Evolutionary conservation across 30 jellyfish, hydroid and myxozoan species (phyloP).

Genomic region (Aurelia coerulea): DNA sequence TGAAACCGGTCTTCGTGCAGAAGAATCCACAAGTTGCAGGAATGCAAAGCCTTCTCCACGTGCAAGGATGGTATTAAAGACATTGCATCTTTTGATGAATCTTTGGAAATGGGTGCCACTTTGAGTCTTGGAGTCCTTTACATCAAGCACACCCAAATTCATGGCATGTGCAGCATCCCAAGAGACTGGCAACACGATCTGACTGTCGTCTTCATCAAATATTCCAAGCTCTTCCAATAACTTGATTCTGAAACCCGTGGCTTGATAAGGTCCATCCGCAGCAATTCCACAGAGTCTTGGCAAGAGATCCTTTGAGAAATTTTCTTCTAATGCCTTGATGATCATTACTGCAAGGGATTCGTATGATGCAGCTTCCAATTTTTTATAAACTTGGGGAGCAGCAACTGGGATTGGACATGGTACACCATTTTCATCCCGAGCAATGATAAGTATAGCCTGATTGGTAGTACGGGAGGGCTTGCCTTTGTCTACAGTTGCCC

Average conservation of each 20-base stretch:
- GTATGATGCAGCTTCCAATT: constrained; percentile 42
- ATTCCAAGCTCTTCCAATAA: constrained; percentile 36
- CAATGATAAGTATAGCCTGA: constrained; percentile 47
- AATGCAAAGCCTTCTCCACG: constrained; percentile 53
- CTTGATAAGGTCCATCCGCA: constrained; percentile 63
- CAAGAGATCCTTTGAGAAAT: constrained; percentile 33
- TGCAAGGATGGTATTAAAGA: constrained; percentile 13
- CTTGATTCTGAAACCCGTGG: constrained; percentile 20
- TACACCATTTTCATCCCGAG: constrained; percentile 39
- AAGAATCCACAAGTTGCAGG: constrained; percentile 23
- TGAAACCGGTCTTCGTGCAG: constrained; percentile 57
- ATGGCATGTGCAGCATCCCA: constrained; percentile 61
- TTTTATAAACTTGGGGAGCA: constrained; percentile 36
- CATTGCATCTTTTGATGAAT: constrained; percentile 18
- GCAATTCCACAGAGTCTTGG: constrained; percentile 65
- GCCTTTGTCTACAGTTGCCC: constrained; percentile 59
- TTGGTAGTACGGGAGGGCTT: constrained; percentile 42
- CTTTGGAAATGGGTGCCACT: too few species aligned
- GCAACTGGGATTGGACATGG: constrained; percentile 57
- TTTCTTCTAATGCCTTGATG: constrained; percentile 36
- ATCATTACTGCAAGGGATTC: constrained; percentile 42
- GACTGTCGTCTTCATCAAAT: constrained; percentile 13
- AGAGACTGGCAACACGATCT: constrained; percentile 37
- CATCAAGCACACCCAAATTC: constrained; percentile 27
- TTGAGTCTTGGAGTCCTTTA: too few species aligned